Conservation (phyloP, 2,113 vertebrate genomes). For the Cebus imitator region DNA sequence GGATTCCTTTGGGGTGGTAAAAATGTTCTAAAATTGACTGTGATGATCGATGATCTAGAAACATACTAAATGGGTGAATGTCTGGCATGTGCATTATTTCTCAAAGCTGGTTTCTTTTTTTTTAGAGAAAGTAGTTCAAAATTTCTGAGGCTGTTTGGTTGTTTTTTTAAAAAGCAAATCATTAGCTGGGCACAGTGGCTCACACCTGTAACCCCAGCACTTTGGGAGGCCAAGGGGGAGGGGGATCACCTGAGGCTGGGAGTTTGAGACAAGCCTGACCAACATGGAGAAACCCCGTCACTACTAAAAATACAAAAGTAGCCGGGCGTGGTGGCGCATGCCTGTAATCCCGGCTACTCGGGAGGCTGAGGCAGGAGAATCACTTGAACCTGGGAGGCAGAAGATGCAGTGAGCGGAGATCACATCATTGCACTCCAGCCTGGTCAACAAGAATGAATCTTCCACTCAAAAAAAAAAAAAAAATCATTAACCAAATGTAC, state of each 20-base stretch:
- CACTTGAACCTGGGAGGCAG: not conserved
- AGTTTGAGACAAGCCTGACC: not conserved
- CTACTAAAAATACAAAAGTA: not conserved
- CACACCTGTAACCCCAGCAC: no score
- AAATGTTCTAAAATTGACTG: not conserved
- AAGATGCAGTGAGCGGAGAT: no score
- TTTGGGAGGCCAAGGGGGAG: no score
- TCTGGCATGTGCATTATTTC: not conserved
- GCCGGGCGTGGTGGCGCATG: not conserved
- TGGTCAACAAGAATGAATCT: no score
- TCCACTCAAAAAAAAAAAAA: no score
- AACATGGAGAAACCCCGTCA: not conserved
- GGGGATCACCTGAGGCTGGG: no score
- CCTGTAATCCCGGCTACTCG: not conserved
- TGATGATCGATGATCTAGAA: not conserved
- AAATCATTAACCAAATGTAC: not conserved
- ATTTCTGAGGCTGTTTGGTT: not conserved
- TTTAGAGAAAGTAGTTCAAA: not conserved
- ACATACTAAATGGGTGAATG: not conserved
- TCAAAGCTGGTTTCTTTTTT: not conserved
- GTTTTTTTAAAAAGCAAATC: not conserved
- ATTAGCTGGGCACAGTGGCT: no score
- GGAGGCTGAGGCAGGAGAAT: not conserved
- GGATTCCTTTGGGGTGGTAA: not conserved
- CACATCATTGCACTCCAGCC: no score